These are phyloP conservation scores for Sebastes kiyomatsui DNA, from an alignment of 2,797 vertebrate genomes.

Conservation along the genomic window DNA sequence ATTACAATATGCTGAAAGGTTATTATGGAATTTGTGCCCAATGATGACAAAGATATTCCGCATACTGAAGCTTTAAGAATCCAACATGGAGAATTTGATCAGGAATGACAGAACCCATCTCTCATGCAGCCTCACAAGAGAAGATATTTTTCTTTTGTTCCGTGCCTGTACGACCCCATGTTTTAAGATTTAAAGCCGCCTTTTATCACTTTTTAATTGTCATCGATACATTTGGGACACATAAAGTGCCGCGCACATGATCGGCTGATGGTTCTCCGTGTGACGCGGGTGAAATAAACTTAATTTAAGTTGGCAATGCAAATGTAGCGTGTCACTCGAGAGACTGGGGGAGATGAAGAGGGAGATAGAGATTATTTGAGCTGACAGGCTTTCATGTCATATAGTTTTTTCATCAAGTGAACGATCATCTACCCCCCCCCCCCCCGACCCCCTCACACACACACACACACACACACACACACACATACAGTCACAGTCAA, in stretches of 20 bases:
- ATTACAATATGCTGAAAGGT: too few species aligned
- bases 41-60: too few species aligned
- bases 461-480: neutral
- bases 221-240: neutral
- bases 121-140: neutral
- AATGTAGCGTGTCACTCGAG: constrained; percentile 40
- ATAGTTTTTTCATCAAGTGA: constrained; percentile 55
- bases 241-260: neutral
- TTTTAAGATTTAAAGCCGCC: neutral
- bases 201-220: constrained; percentile 17
- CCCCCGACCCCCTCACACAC: neutral
- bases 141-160: neutral
- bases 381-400: constrained; percentile 58
- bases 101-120: neutral
- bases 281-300: constrained; percentile 22
- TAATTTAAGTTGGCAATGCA: constrained; percentile 52
- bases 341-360: constrained; percentile 22
- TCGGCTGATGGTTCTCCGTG: constrained; percentile 10
- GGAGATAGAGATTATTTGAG: constrained; percentile 42
- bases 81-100: neutral
- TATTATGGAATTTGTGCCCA: too few species aligned
- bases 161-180: neutral
- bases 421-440: constrained; percentile 26
- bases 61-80: neutral
- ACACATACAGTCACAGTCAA: constrained; percentile 1